These are phyloP conservation scores for Cataglyphis albicans DNA, from an alignment of 2,888 invertebrate species.

Conservation along the genomic window DNA sequence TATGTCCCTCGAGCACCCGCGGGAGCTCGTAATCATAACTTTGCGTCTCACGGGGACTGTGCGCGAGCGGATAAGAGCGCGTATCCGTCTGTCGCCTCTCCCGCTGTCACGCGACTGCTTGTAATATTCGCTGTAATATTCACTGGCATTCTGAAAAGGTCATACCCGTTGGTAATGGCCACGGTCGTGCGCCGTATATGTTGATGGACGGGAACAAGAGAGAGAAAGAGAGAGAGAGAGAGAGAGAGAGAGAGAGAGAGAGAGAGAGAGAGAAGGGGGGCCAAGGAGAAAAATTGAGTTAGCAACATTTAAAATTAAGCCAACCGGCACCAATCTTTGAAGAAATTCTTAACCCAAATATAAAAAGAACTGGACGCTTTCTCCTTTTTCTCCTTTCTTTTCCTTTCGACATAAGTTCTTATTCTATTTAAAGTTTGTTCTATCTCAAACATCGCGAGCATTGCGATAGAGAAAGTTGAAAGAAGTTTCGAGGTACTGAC, in stretches of 20 bases:
- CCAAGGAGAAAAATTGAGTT: conserved; percentile 23
- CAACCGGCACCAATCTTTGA: background rate
- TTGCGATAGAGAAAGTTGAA: background rate
- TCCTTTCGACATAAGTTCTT: background rate
- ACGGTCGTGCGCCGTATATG: conserved; percentile 20
- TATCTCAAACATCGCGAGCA: background rate
- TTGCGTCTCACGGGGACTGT: conserved; percentile 49
- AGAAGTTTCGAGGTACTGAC: background rate
- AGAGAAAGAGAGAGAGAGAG: background rate
- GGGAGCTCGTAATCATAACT: conserved; percentile 71
- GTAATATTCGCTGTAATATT: conserved; percentile 31
- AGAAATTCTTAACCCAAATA: conserved; percentile 33
- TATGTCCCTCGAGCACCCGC: conserved; percentile 57
- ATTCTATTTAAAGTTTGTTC: background rate
- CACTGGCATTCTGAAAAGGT: conserved; percentile 69
- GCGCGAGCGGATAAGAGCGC: conserved; percentile 30
- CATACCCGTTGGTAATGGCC: conserved; percentile 56
- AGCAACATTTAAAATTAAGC: conserved; percentile 49
- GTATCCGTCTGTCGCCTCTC: conserved; percentile 48
- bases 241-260: background rate
- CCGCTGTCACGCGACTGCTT: conserved; percentile 55
- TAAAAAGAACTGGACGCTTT: conserved; percentile 3
- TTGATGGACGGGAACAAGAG: background rate
- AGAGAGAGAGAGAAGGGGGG: background rate
- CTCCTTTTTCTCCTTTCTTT: too few relatives aligned